Percentiles rank a stretch among this genome's conserved stretches.
Conservation (phyloP, 2,113 vertebrate genomes). For the Thermophis baileyi region DNA sequence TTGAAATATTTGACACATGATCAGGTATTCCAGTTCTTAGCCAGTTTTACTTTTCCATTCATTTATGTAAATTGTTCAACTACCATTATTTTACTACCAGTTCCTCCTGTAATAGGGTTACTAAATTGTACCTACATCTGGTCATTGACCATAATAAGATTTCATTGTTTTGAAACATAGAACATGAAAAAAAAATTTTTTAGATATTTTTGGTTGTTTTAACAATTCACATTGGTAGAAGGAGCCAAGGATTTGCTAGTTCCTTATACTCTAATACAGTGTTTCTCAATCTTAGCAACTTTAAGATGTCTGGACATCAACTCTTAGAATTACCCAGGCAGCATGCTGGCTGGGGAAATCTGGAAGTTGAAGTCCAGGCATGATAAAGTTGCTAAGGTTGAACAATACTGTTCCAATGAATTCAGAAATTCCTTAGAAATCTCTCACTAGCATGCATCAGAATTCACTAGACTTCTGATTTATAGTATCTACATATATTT, state of each 20-base stretch:
- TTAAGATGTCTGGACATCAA: too few relatives aligned
- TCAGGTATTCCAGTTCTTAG: neutral
- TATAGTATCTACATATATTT: neutral
- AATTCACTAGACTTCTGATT: neutral
- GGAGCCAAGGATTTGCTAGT: neutral
- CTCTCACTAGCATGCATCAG: neutral
- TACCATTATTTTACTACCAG: neutral
- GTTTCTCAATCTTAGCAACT: neutral
- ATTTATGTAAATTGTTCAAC: neutral
- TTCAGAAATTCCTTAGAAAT: neutral
- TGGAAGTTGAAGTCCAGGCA: neutral
- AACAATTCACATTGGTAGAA: neutral
- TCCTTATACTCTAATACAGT: neutral
- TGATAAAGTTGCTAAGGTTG: neutral
- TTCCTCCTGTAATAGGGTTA: neutral
- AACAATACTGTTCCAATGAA: neutral
- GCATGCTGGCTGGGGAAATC: neutral
- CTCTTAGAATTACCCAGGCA: too few relatives aligned
- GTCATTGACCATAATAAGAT: neutral
- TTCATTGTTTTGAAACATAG: neutral
- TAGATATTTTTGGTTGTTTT: neutral
- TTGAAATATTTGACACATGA: neutral
- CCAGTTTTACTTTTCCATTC: neutral
- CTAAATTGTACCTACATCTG: neutral
- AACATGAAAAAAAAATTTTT: neutral